Percentiles rank a stretch among this genome's conserved stretches.
These are phyloP conservation scores for Scaptodrosophila latifasciaeformis DNA, from an alignment of 2,888 invertebrate genomes.

Conservation along the genomic window DNA sequence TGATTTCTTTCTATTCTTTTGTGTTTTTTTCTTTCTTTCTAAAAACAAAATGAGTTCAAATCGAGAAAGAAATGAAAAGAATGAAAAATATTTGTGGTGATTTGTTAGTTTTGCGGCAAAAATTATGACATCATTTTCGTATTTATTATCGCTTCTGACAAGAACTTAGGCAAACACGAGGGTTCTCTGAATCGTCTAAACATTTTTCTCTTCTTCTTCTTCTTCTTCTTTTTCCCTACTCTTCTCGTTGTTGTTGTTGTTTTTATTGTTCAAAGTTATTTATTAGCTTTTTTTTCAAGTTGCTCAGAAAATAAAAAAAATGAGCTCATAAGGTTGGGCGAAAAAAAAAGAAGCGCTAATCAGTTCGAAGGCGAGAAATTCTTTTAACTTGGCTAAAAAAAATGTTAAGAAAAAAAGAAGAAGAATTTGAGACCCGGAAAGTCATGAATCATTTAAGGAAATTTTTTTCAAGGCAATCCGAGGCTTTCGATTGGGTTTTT, in stretches of 20 bases:
- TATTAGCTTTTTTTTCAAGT: constrained; percentile 22
- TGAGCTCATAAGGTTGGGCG: constrained; percentile 33
- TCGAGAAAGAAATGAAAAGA: too few relatives aligned
- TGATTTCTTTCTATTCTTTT: too few relatives aligned
- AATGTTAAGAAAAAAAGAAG: too few relatives aligned
- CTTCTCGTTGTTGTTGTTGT: neutral
- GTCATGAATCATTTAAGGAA: too few relatives aligned
- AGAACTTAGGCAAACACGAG: constrained; percentile 42
- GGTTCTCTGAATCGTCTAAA: too few relatives aligned
- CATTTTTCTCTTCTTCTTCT: too few relatives aligned
- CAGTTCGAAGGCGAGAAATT: constrained; percentile 35
- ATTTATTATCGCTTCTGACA: constrained; percentile 56
- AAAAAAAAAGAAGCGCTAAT: constrained; percentile 30
- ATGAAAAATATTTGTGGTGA: too few relatives aligned
- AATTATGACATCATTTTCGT: constrained; percentile 54
- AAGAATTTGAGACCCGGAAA: too few relatives aligned
- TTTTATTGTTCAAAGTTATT: constrained; percentile 15
- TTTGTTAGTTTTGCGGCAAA: constrained; percentile 39
- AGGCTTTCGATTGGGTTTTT: too few relatives aligned
- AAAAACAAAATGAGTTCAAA: too few relatives aligned
- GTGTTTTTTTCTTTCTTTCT: too few relatives aligned
- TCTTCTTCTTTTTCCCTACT: neutral
- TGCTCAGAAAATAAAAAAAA: constrained; percentile 18
- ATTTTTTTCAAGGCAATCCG: too few relatives aligned
- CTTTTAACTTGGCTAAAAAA: constrained; percentile 38